Percentiles rank a stretch among this genome's conserved stretches.
Evolutionary conservation across 2,113 vertebrate species (phyloP).

Genomic region (Lasiurus cinereus): DNA sequence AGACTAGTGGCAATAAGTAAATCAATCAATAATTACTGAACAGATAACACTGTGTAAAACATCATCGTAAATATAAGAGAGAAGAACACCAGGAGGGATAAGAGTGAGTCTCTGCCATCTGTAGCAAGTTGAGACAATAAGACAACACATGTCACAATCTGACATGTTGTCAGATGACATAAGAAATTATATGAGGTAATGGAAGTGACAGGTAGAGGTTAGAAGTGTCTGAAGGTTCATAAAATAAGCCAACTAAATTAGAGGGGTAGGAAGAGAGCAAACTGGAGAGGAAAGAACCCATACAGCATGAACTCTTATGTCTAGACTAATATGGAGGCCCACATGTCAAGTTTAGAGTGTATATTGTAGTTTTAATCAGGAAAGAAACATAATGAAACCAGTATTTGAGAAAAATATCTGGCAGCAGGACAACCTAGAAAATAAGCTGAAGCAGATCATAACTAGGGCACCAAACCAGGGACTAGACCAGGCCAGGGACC

Average conservation of each 20-base stretch:
- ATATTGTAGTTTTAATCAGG: not conserved
- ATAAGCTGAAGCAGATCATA: not conserved
- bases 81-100: not conserved
- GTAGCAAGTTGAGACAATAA: not conserved
- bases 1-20: not conserved
- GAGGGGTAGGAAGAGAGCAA: not conserved
- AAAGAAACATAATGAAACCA: not conserved
- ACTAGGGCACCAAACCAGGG: not conserved
- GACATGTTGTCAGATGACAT: not conserved
- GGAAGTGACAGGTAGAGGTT: not conserved
- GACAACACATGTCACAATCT: not conserved
- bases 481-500: not conserved
- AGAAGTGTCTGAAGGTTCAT: not conserved
- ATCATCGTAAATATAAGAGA: not conserved
- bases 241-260: not conserved
- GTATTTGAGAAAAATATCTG: not conserved
- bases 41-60: not conserved
- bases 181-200: not conserved
- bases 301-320: not conserved
- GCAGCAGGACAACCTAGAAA: constrained; percentile 3
- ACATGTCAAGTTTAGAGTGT: not conserved
- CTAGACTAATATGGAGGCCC: not conserved
- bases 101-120: not conserved
- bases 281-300: not conserved
- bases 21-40: not conserved